Evolutionary conservation across 2,113 vertebrate species (phyloP).

Genomic region (Leptobrachium leishanense): DNA sequence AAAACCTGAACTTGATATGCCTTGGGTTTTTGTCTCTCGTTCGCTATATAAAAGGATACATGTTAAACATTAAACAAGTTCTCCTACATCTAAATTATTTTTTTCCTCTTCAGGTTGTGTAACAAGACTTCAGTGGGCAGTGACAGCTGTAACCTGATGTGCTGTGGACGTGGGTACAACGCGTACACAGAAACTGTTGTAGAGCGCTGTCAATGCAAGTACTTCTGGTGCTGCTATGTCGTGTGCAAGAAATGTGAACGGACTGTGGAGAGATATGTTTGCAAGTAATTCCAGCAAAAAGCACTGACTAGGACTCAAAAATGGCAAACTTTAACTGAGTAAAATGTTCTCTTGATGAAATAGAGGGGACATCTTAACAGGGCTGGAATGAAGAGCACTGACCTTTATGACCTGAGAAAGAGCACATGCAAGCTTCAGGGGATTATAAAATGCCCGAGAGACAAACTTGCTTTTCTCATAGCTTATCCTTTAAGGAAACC

Average conservation of each 20-base stretch:
- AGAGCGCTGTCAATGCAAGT: slow-evolving; percentile 73
- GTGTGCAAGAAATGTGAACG: slow-evolving; percentile 68
- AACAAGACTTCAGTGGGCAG: slow-evolving; percentile 70
- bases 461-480: neutral
- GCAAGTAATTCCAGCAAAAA: slow-evolving; percentile 54
- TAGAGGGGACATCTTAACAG: slow-evolving; percentile 44
- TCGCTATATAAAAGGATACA: no score
- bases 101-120: slow-evolving; percentile 61
- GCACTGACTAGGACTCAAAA: neutral
- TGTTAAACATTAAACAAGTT: no score
- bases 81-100: neutral
- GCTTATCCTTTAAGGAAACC: no score
- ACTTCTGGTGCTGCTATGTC: slow-evolving; percentile 78
- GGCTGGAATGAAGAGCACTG: neutral
- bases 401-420: no score
- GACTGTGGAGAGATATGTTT: slow-evolving; percentile 68
- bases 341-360: neutral
- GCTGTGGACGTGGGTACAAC: slow-evolving; percentile 75
- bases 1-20: no score
- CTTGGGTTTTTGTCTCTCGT: no score
- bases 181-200: slow-evolving; percentile 68
- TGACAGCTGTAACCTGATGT: slow-evolving; percentile 68
- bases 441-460: no score
- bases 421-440: no score
- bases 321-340: neutral